phyloP scores from a whole-genome alignment of 2,888 invertebrate genomes.

The Sthenelais limicola region DNA sequence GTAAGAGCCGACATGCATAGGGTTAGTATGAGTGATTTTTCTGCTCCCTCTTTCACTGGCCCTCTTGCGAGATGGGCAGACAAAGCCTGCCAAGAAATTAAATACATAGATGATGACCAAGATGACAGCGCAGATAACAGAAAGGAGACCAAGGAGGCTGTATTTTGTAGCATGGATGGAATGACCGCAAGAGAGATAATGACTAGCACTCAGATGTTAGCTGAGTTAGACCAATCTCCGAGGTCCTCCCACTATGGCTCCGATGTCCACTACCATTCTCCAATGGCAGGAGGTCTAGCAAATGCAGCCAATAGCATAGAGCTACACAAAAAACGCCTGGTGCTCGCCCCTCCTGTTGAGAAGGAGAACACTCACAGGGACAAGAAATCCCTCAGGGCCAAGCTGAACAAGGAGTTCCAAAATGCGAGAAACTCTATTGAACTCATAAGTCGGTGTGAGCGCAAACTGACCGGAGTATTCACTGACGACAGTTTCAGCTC shows the following conservation, averaged over 20 bases:
- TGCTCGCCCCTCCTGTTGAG: constrained; percentile 39
- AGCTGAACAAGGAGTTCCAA: constrained; percentile 37
- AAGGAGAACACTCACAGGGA: constrained; percentile 6
- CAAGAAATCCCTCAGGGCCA: constrained; percentile 28
- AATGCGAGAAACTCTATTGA: constrained; percentile 19
- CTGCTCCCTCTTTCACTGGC: constrained; percentile 7
- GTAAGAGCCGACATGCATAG: constrained; percentile 3
- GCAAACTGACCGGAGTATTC: background rate
- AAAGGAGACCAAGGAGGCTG: constrained; percentile 36
- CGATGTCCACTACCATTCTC: background rate
- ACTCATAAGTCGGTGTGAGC: constrained; percentile 21
- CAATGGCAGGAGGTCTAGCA: constrained; percentile 1
- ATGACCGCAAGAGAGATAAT: constrained; percentile 48
- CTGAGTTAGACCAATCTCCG: constrained; percentile 31
- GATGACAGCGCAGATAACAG: constrained; percentile 37
- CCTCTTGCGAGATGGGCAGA: constrained; percentile 65
- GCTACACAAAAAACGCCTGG: constrained; percentile 45
- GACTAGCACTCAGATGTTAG: constrained; percentile 45
- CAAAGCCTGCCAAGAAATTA: constrained; percentile 68
- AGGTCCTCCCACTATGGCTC: background rate
- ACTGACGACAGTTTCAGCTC: constrained; percentile 32
- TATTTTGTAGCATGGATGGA: constrained; percentile 41
- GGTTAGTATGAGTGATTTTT: background rate
- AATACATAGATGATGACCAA: constrained; percentile 78
- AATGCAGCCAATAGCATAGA: constrained; percentile 39